Conservation (phyloP, 2,113 vertebrate genomes). For the Oxygymnocypris stewartii region DNA sequence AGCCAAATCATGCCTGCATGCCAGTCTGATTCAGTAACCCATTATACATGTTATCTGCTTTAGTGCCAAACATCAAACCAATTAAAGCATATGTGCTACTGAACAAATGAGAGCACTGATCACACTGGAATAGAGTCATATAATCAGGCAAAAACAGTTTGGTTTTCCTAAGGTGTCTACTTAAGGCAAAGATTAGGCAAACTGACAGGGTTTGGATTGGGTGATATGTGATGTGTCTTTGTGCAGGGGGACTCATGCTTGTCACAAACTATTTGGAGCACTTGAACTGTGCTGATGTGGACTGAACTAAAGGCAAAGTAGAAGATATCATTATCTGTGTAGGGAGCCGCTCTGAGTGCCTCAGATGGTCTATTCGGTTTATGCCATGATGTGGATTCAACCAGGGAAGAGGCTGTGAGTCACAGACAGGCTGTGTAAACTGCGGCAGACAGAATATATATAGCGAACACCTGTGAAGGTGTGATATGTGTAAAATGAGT, state of each 20-base stretch:
- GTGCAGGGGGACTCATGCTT: conserved; percentile 24
- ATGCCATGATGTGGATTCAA: conserved; percentile 30
- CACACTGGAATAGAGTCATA: neutral
- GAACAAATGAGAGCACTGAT: neutral
- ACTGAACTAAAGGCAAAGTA: conserved; percentile 37
- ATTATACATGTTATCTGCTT: neutral
- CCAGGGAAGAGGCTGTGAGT: conserved; percentile 27
- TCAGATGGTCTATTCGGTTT: conserved; percentile 34
- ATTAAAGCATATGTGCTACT: conserved; percentile 2
- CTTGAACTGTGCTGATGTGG: conserved; percentile 21
- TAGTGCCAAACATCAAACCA: neutral
- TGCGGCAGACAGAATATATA: conserved; percentile 20
- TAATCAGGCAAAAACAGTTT: conserved; percentile 25
- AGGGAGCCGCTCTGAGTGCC: conserved; percentile 26
- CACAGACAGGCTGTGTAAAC: conserved; percentile 26
- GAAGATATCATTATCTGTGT: conserved; percentile 40
- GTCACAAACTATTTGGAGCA: conserved; percentile 41
- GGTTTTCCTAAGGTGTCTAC: conserved; percentile 8
- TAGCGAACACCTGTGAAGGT: conserved; percentile 25
- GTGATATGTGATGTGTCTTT: conserved; percentile 10
- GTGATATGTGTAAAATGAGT: conserved; percentile 11
- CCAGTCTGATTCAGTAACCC: neutral
- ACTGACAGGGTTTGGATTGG: conserved; percentile 6
- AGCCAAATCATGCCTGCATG: neutral
- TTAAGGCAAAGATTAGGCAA: conserved; percentile 7